phyloP scores from a whole-genome alignment of 2,888 invertebrate genomes.

The Caenorhabditis zanzibari region DNA sequence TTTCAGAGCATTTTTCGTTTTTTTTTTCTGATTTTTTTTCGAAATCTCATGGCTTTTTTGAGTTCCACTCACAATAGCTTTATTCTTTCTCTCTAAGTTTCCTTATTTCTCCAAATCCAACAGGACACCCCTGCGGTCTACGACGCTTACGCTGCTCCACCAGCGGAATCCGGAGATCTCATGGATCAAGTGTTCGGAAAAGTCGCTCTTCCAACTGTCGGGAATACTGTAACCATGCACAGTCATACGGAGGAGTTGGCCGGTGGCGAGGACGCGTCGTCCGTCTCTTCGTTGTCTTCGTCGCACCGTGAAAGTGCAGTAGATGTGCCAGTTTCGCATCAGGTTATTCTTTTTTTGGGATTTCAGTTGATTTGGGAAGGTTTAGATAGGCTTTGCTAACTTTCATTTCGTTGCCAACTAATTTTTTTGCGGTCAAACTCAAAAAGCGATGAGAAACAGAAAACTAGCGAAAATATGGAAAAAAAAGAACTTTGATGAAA shows the following conservation, averaged over 20 bases:
- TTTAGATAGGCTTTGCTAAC: too few species aligned
- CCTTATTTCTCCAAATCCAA: background rate
- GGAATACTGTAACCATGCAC: slow-evolving; percentile 29
- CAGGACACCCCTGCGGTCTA: slow-evolving; percentile 14
- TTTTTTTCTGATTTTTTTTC: background rate
- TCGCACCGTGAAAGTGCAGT: slow-evolving; percentile 66
- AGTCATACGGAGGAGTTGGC: slow-evolving; percentile 40
- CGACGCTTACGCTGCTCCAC: slow-evolving; percentile 49
- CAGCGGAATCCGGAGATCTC: slow-evolving; percentile 67
- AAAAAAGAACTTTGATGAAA: too few species aligned
- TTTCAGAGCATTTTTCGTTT: slow-evolving; percentile 19
- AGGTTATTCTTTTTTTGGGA: slow-evolving; percentile 35
- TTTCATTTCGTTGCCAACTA: background rate
- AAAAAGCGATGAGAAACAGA: too few species aligned
- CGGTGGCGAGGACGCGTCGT: slow-evolving; percentile 35
- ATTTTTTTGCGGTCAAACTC: too few species aligned
- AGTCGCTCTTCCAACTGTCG: slow-evolving; percentile 59
- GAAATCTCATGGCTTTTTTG: background rate
- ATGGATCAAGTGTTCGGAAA: slow-evolving; percentile 71
- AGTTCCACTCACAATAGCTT: background rate
- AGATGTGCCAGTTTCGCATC: slow-evolving; percentile 62
- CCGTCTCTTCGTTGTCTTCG: slow-evolving; percentile 48
- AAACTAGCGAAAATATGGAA: too few species aligned
- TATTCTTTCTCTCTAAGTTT: slow-evolving; percentile 7
- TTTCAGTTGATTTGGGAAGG: background rate